Base-by-base conservation (phyloP, 2,888 invertebrate species). In the Dyspetes luteomarginatus region DNA sequence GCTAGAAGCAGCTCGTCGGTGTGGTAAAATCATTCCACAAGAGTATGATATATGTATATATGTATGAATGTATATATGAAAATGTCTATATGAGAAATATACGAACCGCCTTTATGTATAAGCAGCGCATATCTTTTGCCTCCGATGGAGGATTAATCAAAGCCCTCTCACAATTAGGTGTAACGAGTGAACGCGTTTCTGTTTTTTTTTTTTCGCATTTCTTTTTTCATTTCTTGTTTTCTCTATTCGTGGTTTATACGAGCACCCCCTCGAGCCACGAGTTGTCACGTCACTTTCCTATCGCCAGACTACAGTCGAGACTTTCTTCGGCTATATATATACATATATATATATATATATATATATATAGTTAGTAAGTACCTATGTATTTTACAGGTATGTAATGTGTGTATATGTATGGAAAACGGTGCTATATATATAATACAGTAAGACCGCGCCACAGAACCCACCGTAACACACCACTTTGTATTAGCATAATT, bases 401-500 rank as follows among this genome's bases (percentile, higher is more conserved):
- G 43, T 15, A 45, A n/a, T 50, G 12, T 30, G 15, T 12, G 2
- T 69, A 15, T 43, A 17, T 26, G 3, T 56, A 56, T 41, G 52
- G 67, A 15, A 56, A 28, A 69, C 43, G 19, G 56, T 56, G 55
- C 19, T 26, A 28, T 69, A 12, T 52, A 24, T 15, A 56, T 36
- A 67, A 64, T 64, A 60, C 41, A 2, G 28, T 43, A 36, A 58
- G 24, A 58, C 7, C 30, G 17, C 17, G 12, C 30, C 56, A n/a
- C 9, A 24, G n/a, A 24, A 36, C 48, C 52, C 50, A 71, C 75
- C 76, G 65, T 72, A 58, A 80, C 80, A 72, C 65, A 76, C 80
- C 80, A 80, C 80, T 80, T 80, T 80, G 71, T 72, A 80, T 80
- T 80, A 76, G 76, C 80, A 80, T 80, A 80, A 80, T 80, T 80